These are phyloP conservation scores for Drosophila subobscura DNA, from an alignment of 1,140 invertebrate genomes.

Conservation along the genomic window DNA sequence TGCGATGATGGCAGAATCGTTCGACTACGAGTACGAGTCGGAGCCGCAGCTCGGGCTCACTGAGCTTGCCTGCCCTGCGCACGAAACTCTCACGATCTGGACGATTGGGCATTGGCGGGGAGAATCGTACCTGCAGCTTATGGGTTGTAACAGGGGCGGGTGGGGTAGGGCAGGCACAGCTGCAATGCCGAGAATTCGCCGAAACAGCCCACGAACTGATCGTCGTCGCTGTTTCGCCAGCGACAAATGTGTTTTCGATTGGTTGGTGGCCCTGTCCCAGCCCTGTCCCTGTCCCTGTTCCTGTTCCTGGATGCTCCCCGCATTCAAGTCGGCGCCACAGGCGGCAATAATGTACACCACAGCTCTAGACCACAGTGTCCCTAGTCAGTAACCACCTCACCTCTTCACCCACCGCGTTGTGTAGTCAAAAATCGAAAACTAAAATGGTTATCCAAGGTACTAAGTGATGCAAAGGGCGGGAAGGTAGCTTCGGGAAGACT, in stretches of 20 bases:
- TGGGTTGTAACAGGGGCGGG: constrained; percentile 14
- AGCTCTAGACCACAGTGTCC: constrained; percentile 21
- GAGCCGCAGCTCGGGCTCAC: constrained; percentile 13
- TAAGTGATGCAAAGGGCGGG: neutral
- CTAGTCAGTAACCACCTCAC: neutral
- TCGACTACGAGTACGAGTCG: neutral
- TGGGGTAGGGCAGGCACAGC: constrained; percentile 3
- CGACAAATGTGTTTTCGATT: constrained; percentile 82
- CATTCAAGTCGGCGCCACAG: constrained; percentile 61
- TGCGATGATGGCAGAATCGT: constrained; percentile 63
- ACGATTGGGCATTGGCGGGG: constrained; percentile 46
- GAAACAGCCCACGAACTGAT: constrained; percentile 79
- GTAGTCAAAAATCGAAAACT: constrained; percentile 61
- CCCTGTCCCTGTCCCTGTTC: neutral
- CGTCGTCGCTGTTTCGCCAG: constrained; percentile 52
- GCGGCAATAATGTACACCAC: constrained; percentile 56
- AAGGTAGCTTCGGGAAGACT: no score
- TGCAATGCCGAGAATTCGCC: constrained; percentile 69
- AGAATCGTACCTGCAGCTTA: neutral
- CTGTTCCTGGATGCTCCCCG: constrained; percentile 2
- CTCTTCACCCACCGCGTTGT: neutral
- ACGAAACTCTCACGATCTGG: constrained; percentile 57
- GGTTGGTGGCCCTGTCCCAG: constrained; percentile 42
- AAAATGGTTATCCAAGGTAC: constrained; percentile 54
- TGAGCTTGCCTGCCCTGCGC: constrained; percentile 50